A percentile compares a stretch with the other conserved stretches of the same genome.
Conservation (phyloP, 2,797 vertebrate species). For the Helostoma temminkii region DNA sequence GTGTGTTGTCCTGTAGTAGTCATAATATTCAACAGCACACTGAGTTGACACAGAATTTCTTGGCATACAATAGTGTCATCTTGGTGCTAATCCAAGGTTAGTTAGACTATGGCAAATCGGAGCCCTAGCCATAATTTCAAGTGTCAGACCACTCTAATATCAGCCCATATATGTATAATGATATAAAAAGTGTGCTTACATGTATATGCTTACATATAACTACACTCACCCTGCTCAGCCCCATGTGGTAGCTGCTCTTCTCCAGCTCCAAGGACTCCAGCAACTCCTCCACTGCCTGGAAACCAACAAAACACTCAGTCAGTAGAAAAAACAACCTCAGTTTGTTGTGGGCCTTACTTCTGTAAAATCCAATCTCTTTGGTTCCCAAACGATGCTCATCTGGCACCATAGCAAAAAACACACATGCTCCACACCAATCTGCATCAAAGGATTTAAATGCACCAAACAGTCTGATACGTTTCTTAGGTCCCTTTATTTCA, state of each 20-base stretch:
- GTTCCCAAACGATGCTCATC: constrained; percentile 27
- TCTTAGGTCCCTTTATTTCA: too few relatives aligned
- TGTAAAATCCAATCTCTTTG: constrained; percentile 21
- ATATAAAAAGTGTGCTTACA: constrained; percentile 11
- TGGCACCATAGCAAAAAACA: too few relatives aligned
- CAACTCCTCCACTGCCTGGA: constrained; percentile 94
- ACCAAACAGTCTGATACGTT: too few relatives aligned
- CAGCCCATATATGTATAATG: not conserved
- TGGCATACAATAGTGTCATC: too few relatives aligned
- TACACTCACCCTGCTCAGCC: constrained; percentile 91
- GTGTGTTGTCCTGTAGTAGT: too few relatives aligned
- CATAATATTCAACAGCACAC: too few relatives aligned
- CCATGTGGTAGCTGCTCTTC: constrained; percentile 95
- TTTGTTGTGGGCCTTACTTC: constrained; percentile 15
- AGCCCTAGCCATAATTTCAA: not conserved
- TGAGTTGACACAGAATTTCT: too few relatives aligned
- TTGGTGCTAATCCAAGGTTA: too few relatives aligned
- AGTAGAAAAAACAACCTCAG: constrained; percentile 27
- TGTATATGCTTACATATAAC: not conserved
- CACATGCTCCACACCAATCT: too few relatives aligned
- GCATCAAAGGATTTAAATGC: too few relatives aligned
- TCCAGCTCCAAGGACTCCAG: constrained; percentile 95
- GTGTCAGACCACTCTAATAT: not conserved
- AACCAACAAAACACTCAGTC: constrained; percentile 53
- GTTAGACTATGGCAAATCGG: too few relatives aligned